Conservation (phyloP, 2,113 vertebrate species). For the Malaclemys terrapin region DNA sequence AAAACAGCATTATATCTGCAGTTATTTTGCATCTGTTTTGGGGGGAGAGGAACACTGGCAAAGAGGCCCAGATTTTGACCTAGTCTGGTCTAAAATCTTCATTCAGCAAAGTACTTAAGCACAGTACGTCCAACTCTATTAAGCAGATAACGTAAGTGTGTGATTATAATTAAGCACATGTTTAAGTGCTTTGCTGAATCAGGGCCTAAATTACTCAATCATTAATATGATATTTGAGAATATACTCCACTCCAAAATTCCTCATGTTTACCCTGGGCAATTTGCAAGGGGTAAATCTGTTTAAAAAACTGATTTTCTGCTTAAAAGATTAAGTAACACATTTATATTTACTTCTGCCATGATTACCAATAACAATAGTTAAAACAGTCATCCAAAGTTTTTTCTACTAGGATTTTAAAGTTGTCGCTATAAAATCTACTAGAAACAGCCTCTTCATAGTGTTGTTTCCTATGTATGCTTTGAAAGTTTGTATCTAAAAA, state of each 20-base stretch:
- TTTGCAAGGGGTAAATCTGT: background rate
- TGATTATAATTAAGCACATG: background rate
- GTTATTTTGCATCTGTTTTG: conserved; percentile 24
- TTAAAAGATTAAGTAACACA: background rate
- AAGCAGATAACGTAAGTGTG: background rate
- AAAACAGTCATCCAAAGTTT: background rate
- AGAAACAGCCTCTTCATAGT: background rate
- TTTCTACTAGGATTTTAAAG: background rate
- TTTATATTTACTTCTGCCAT: background rate
- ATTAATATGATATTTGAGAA: background rate
- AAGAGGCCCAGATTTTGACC: background rate
- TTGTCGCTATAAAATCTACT: background rate
- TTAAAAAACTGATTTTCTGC: background rate
- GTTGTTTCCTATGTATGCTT: background rate
- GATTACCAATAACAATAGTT: background rate
- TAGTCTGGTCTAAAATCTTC: background rate
- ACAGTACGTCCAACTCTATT: background rate
- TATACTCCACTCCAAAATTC: background rate
- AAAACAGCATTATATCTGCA: background rate
- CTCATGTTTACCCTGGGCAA: background rate
- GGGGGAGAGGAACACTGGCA: background rate
- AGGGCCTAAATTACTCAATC: background rate
- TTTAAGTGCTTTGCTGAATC: background rate
- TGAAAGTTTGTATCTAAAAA: background rate
- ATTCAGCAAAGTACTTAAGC: background rate